phyloP scores from a whole-genome alignment of 1,140 invertebrate species.

The Saccostrea glomerata region DNA sequence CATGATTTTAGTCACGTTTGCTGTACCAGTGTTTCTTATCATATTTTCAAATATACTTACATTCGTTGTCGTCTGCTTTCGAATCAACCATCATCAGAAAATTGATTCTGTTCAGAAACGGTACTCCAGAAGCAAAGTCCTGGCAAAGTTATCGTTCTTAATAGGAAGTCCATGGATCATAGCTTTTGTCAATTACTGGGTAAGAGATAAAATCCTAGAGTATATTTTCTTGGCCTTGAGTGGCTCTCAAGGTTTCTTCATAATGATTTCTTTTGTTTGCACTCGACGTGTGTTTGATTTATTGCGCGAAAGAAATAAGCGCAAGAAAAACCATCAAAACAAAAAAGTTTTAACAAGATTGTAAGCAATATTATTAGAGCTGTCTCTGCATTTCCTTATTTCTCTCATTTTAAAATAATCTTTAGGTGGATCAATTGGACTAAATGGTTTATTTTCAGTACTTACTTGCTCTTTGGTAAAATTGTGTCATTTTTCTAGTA shows the following conservation, averaged over 20 bases:
- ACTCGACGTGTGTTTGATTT: slow-evolving; percentile 35
- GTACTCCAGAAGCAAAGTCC: slow-evolving; percentile 31
- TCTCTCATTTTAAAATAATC: too few species aligned
- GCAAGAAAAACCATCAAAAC: too few species aligned
- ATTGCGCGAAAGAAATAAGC: not conserved
- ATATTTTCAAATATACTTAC: slow-evolving; percentile 36
- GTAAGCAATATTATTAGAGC: too few species aligned
- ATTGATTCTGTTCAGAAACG: not conserved
- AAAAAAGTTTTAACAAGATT: too few species aligned
- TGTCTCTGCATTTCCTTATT: too few species aligned
- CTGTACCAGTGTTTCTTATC: slow-evolving; percentile 13
- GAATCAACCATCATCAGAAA: not conserved
- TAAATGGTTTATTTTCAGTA: too few species aligned
- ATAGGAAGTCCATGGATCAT: slow-evolving; percentile 48
- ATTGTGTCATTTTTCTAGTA: too few species aligned
- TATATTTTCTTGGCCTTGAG: slow-evolving; percentile 42
- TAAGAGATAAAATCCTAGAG: not conserved
- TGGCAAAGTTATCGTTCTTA: slow-evolving; percentile 44
- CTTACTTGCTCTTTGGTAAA: too few species aligned
- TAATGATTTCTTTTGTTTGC: slow-evolving; percentile 51
- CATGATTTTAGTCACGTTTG: not conserved
- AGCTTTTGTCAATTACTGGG: slow-evolving; percentile 26
- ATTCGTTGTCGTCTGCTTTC: slow-evolving; percentile 28
- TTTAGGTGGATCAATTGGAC: too few species aligned
- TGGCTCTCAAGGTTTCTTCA: slow-evolving; percentile 36